These are phyloP conservation scores for Diabrotica undecimpunctata DNA, from an alignment of 1,140 invertebrate species.

Conservation along the genomic window DNA sequence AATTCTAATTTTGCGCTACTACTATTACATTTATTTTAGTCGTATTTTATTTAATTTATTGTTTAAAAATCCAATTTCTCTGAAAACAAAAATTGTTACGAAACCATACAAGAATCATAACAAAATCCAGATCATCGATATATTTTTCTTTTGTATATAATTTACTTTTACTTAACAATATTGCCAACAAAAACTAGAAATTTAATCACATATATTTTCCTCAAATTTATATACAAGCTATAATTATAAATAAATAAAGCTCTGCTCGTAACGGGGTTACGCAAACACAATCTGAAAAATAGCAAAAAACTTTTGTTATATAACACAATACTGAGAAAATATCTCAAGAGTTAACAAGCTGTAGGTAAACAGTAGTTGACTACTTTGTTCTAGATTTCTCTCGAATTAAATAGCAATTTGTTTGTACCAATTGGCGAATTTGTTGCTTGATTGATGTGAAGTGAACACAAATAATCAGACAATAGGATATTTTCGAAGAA, in stretches of 20 bases:
- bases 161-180: background rate
- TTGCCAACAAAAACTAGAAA: background rate
- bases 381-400: background rate
- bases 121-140: no score
- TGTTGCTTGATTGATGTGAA: no score
- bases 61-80: no score
- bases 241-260: background rate
- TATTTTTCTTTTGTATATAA: background rate
- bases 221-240: background rate
- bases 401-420: background rate
- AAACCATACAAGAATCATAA: no score
- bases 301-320: background rate
- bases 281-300: background rate
- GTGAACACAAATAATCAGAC: no score
- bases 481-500: no score
- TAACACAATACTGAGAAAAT: background rate
- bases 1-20: no score
- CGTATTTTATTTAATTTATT: no score
- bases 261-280: background rate
- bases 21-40: no score
- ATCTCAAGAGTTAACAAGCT: background rate
- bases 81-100: no score
- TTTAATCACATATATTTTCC: conserved; percentile 1
- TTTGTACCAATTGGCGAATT: background rate
- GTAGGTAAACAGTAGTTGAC: background rate